Evolutionary conservation across 2,888 invertebrate species (phyloP).

Genomic region (Bellardia bayeri): DNA sequence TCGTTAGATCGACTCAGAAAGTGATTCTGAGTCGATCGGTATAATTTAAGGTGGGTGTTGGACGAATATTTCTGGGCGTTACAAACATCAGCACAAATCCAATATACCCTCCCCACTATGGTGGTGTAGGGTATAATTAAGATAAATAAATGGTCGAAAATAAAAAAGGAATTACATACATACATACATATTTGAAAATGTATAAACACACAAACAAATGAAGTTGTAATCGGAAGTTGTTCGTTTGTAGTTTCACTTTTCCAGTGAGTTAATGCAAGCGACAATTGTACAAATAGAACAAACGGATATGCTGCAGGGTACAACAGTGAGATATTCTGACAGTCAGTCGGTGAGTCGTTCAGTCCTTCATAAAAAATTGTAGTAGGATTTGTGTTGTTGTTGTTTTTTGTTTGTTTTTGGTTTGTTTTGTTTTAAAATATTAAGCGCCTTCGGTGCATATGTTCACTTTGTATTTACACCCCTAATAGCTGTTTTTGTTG

Average conservation of each 20-base stretch:
- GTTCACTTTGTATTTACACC: constrained; percentile 81
- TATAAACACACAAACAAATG: constrained; percentile 81
- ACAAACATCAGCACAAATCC: too few species aligned
- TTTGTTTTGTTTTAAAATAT: background rate
- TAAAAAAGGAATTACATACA: constrained; percentile 3
- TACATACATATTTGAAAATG: constrained; percentile 32
- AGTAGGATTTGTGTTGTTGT: constrained; percentile 44
- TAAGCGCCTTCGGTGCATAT: constrained; percentile 77
- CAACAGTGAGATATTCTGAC: constrained; percentile 61
- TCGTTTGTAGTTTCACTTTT: constrained; percentile 79
- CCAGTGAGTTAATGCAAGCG: constrained; percentile 72
- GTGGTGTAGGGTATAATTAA: too few species aligned
- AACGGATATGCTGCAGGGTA: constrained; percentile 81
- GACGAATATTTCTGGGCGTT: too few species aligned
- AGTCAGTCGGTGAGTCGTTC: constrained; percentile 73
- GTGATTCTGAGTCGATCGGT: too few species aligned
- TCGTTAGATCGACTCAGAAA: too few species aligned
- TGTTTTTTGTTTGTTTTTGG: constrained; percentile 23
- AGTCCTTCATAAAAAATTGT: constrained; percentile 72
- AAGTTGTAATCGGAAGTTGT: constrained; percentile 84
- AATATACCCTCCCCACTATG: too few species aligned
- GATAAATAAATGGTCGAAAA: background rate
- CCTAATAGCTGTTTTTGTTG: constrained; percentile 49
- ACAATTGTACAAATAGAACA: constrained; percentile 83
- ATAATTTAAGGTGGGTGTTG: too few species aligned